A percentile compares a stretch with the other conserved stretches of the same genome.
Evolutionary conservation across 1,140 invertebrate species (phyloP).

Genomic region (Zaprionus africanus): DNA sequence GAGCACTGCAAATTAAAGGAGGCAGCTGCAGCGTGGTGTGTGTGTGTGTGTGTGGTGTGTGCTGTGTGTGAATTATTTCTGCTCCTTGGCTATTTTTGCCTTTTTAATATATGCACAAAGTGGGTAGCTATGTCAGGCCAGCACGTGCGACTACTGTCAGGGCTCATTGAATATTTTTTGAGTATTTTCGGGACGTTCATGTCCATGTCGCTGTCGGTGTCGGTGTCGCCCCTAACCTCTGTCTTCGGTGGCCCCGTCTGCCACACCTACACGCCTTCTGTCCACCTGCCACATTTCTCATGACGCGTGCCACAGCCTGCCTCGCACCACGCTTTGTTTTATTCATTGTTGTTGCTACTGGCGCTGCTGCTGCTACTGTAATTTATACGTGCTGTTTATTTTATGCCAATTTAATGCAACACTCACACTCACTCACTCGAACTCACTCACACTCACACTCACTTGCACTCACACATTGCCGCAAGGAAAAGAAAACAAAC

Average conservation of each 20-base stretch:
- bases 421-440: conserved; percentile 27
- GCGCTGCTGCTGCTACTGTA: conserved; percentile 58
- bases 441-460: background rate
- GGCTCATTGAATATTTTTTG: conserved; percentile 44
- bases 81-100: conserved; percentile 46
- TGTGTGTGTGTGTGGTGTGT: background rate
- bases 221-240: background rate
- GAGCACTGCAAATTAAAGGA: background rate
- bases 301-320: conserved; percentile 31
- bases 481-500: conserved; percentile 36
- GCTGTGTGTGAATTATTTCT: background rate
- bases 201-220: background rate
- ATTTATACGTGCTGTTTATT: conserved; percentile 81
- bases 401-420: conserved; percentile 81
- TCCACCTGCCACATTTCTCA: conserved; percentile 63
- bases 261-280: conserved; percentile 17
- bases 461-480: conserved; percentile 8
- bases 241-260: background rate
- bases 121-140: conserved; percentile 51
- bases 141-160: conserved; percentile 28
- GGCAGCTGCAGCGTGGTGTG: background rate
- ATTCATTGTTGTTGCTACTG: conserved; percentile 55
- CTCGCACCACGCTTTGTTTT: conserved; percentile 53
- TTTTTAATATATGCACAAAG: conserved; percentile 58
- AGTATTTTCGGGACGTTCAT: conserved; percentile 16